These are phyloP conservation scores for Sander vitreus DNA, from an alignment of 2,113 vertebrate genomes.

Conservation along the genomic window DNA sequence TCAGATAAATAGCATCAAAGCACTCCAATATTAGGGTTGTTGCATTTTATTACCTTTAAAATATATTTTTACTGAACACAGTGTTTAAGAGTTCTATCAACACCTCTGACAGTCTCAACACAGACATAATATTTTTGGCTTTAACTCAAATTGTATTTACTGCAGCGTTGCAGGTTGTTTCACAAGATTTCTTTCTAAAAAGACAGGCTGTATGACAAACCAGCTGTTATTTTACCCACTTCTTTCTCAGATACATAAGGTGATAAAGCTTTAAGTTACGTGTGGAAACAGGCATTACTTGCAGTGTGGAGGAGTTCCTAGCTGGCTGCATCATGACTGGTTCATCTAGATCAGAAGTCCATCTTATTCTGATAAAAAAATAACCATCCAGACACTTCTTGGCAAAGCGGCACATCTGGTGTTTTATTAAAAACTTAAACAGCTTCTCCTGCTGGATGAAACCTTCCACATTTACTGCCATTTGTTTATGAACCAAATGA, in stretches of 20 bases:
- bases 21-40: too few relatives aligned
- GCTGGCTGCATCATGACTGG: conserved; percentile 1
- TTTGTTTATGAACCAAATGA: background rate
- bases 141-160: too few relatives aligned
- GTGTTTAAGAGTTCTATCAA: too few relatives aligned
- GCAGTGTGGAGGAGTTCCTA: background rate
- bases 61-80: too few relatives aligned
- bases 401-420: conserved; percentile 26
- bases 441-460: conserved; percentile 25
- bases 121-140: too few relatives aligned
- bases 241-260: background rate
- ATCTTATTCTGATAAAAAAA: background rate
- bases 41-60: too few relatives aligned
- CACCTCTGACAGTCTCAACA: too few relatives aligned
- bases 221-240: too few relatives aligned
- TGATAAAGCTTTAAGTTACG: background rate
- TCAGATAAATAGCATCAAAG: too few relatives aligned
- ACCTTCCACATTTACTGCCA: background rate
- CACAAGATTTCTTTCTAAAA: background rate
- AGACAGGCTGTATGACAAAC: too few relatives aligned
- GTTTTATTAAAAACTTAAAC: conserved; percentile 29
- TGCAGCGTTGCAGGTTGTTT: background rate
- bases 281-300: background rate
- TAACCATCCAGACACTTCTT: background rate
- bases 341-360: background rate